Evolutionary conservation across 2,113 vertebrate genomes (phyloP).

Genomic region (Perca flavescens): DNA sequence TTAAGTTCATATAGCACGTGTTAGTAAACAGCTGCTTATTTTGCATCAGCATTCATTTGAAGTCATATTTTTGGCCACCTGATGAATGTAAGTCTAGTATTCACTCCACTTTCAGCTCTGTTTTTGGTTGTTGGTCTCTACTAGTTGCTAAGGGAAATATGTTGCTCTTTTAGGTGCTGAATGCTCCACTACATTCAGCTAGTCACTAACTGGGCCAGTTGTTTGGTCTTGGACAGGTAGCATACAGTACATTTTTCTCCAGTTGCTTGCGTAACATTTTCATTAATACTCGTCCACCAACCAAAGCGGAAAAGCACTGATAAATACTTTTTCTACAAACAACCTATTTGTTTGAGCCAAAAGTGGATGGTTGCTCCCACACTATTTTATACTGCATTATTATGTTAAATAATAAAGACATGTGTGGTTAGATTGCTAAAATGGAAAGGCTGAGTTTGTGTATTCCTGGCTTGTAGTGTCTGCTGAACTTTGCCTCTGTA

Average conservation of each 20-base stretch:
- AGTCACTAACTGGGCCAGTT: neutral
- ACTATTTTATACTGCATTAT: neutral
- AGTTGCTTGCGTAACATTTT: neutral
- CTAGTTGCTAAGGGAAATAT: too few species aligned
- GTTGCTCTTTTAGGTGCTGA: neutral
- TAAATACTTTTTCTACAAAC: neutral
- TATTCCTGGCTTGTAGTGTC: neutral
- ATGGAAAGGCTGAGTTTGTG: neutral
- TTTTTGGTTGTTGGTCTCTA: too few species aligned
- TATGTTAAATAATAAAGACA: neutral
- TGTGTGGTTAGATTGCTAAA: neutral
- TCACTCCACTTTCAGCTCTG: too few species aligned
- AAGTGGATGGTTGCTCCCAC: too few species aligned
- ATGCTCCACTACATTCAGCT: neutral
- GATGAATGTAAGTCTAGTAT: too few species aligned
- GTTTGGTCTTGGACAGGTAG: neutral
- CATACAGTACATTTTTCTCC: neutral
- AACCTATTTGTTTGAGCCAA: too few species aligned
- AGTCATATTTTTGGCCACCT: too few species aligned
- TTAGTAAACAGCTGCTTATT: too few species aligned
- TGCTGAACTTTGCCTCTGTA: neutral
- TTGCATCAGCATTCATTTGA: too few species aligned
- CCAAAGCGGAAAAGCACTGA: neutral
- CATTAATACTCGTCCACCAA: neutral
- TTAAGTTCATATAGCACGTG: too few species aligned